Evolutionary conservation across 2,888 invertebrate species (phyloP), one percentile per base, ranked within the genome.

Genomic region (Dolichopus griseipennis): DNA sequence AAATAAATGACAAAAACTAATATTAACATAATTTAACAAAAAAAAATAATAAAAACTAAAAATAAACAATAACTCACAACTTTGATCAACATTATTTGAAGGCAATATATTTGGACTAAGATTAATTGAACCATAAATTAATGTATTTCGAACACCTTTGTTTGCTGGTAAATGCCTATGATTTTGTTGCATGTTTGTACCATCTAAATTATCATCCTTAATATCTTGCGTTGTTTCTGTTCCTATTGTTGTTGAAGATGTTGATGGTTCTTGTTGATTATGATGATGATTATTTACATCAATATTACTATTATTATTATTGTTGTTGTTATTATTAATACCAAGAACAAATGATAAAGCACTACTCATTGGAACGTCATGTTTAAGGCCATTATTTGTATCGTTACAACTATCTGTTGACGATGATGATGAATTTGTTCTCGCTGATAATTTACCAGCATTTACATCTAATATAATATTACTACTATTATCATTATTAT

Each of bases 71-170:
- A 34, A 64, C 64, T 64, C 33, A 64, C 64, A 64, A 27, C 63
- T 33, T 64, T 64, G 64, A 64, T 64, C 64, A 37, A 64, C 64
- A 64, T 27, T 63, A 63, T 64, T 64, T 62, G 68, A 68, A 43
- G 71, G 68, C 68, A 76, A 71, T 65, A 74, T 71, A 66, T 72
- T 72, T 65, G 76, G 76, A 73, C 76, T 91, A 77, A 90, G 87
- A 81, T 90, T 91, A 77, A 91, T 90, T 75, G 88, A 87, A 81
- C 90, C 90, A 70, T 88, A 87, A 71, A 92, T 87, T 72, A 93
- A 82, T 34, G 90, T 89, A 80, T 89, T 88, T 74, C 87, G 75
- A 69, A 74, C 73, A 70, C 74, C 72, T 71, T 71, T 73, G 69
- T 70, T 73, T 70, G 67, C 72, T 52, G 52, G 2, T 18, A 52